Evolutionary conservation across 2,113 vertebrate genomes (phyloP), one percentile per base, ranked within the genome.

Genomic region (Centrocercus urophasianus): DNA sequence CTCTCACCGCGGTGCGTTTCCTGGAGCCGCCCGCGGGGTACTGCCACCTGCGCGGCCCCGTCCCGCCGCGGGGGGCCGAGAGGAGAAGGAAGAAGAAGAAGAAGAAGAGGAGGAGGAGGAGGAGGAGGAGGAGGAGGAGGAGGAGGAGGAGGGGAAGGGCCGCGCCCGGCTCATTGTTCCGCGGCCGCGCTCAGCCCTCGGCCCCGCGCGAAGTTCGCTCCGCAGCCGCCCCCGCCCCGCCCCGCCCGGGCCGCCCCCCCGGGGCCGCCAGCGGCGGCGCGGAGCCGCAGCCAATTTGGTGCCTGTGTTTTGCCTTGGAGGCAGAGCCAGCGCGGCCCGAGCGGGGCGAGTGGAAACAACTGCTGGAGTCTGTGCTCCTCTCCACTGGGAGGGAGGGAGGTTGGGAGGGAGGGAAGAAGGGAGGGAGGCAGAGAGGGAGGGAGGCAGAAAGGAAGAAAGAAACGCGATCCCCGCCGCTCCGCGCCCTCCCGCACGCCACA

Each of bases 281-380:
- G 54, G 54, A 56, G 54, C 54, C 15, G 50, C 54, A 30, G 98
- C 98, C 98, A 98, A 98, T 98, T 98, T 98, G 97, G 97, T 98
- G 97, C 97, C 98, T 98, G 97, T 98, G 98, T 98, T 98, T 97
- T 98, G 98, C 98, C 98, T 98, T 98, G 97, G 98, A 98, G 98
- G 97, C 98, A 98, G 98, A 98, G 96, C 97, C 97, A 97, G 97
- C 97, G 96, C 96, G 82, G 95, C 97, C 97, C 97, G 97, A 97
- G 96, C 96, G 83, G 95, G 98, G 96, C 96, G 93, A 74, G 96
- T 97, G 97, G 97, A 97, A 98, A 97, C 97, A 98, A 97, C 97
- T 95, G 94, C 97, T 96, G 65, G 82, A 97, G 97, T 94, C 95
- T 97, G 93, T 28, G 95, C 96, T 85, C 96, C 76, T 27, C 50